Evolutionary conservation across 2,888 invertebrate genomes (phyloP), one percentile per base, ranked within the genome.

Genomic region (Biston betularia): DNA sequence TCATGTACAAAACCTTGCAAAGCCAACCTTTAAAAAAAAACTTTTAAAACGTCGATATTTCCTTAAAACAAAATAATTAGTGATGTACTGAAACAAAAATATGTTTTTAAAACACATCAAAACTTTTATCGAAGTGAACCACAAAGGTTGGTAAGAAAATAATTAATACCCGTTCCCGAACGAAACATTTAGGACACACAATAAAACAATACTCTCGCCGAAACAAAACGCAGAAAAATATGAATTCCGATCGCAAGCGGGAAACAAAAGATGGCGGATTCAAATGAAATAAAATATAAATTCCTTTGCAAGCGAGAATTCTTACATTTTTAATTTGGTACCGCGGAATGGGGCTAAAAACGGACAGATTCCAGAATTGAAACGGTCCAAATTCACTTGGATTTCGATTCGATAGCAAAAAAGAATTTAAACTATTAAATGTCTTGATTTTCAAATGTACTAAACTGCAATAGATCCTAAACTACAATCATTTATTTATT

Each of bases 201-300:
- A 92, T 89, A 92, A 92, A 92, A 92, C 92, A 91, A 92, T 89
- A 88, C 89, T 77, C 86, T 83, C 87, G 87, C 86, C 89, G 89
- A 90, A 92, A 93, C 92, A 92, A 90, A 93, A 93, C 92, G 89
- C 92, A 93, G 93, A 92, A 93, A 93, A 93, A 93, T 93, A 93
- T 93, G 93, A 93, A 93, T 93, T 92, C 93, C 93, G 83, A 92
- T 93, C 89, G 89, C 87, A 61, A 57, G 52, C 83, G 85, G 89
- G 90, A 90, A 92, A 92, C 92, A 93, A 92, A 93, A 92, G 92
- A 93, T 93, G 90, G 92, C 85, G 92, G 92, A 92, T 92, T 93
- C 92, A 91, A 93, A 93, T 92, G 89, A 92, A 92, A 93, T 92
- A 92, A 92, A 92, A 93, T 93, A 93, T 93, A 92, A 91, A 92